Base-by-base conservation (phyloP, 2,888 invertebrate species). In the Dryococelus australis region DNA sequence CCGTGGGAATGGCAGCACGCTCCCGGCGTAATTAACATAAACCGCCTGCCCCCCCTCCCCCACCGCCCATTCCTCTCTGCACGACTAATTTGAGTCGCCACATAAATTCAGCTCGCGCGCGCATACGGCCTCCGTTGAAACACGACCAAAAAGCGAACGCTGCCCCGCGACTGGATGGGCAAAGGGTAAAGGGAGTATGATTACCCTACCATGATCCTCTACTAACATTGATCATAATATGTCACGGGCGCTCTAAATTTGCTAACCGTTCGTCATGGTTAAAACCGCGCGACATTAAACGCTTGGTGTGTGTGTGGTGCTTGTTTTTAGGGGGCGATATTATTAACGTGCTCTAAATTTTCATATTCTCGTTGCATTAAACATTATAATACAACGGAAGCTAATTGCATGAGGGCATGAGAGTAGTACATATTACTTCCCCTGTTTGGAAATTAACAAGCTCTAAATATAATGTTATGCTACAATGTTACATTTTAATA, bases 191-290 rank as follows among this genome's bases (percentile, higher is more conserved):
- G 35, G 35, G 35, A 4, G 65, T 20, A 20, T 1, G 65, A 65
- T 3, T 8, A 24, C n/a, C 24, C 65, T 24, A 65, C 65, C 65
- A 24, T n/a, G 65, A 16, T 8, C 65, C n/a, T 65, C 65, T 24
- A 16, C 65, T 12, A 65, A 65, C 65, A 24, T 65, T 65, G 65
- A 65, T 65, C 65, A 65, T 65, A 20, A 65, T 65, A 12, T 65
- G 65, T n/a, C 65, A 65, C 65, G 6, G 1, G 20, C 8, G 24
- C n/a, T 8, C 16, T 16, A 65, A 65, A 65, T 65, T 65, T 24
- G 65, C 65, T 65, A 65, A 20, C 65, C 65, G 65, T 65, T n/a
- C 65, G 24, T 65, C 65, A 65, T 65, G 65, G 65, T 65, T 65
- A 65, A n/a, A 65, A 65, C 65, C 65, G 65, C n/a, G n/a, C 24